Percentiles rank a stretch among this genome's conserved stretches.
phyloP scores from a whole-genome alignment of 2,113 vertebrate genomes.

The Lampris incognitus region DNA sequence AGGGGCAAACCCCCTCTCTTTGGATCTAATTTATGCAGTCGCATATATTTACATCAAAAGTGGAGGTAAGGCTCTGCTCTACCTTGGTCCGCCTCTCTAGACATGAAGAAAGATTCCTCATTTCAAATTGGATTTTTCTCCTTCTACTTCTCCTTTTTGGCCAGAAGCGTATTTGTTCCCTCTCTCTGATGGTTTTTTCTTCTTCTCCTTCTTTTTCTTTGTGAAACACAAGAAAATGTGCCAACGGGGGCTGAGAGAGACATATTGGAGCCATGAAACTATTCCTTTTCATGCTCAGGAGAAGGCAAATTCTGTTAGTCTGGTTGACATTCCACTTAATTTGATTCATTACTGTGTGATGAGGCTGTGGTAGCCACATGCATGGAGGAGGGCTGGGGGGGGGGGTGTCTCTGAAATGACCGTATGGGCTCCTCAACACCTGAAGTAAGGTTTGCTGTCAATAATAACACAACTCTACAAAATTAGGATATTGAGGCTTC shows the following conservation, averaged over 20 bases:
- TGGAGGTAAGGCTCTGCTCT: conserved; percentile 19
- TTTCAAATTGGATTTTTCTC: conserved; percentile 45
- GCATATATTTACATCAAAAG: conserved; percentile 62
- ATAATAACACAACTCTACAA: too few species aligned
- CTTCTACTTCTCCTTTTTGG: conserved; percentile 33
- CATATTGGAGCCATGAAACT: conserved; percentile 72
- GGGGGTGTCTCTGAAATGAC: too few species aligned
- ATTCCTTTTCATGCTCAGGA: conserved; percentile 71
- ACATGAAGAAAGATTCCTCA: conserved; percentile 48
- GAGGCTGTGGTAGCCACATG: conserved; percentile 69
- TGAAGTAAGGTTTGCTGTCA: too few species aligned
- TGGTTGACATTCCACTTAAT: conserved; percentile 79
- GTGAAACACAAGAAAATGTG: conserved; percentile 63
- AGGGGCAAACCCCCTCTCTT: conserved; percentile 10
- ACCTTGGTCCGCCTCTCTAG: conserved; percentile 4
- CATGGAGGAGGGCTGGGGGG: conserved; percentile 67
- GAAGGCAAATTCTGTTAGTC: conserved; percentile 72
- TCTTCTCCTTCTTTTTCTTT: conserved; percentile 25
- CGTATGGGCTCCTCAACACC: too few species aligned
- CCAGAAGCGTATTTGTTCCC: conserved; percentile 42
- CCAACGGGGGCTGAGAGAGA: conserved; percentile 55
- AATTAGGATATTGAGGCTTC: too few species aligned
- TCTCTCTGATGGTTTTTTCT: conserved; percentile 11
- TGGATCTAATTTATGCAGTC: conserved; percentile 52
- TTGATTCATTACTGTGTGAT: conserved; percentile 77